Evolutionary conservation across 2,888 invertebrate genomes (phyloP), one percentile per base, ranked within the genome.

Genomic region (Tetranychus truncatus): DNA sequence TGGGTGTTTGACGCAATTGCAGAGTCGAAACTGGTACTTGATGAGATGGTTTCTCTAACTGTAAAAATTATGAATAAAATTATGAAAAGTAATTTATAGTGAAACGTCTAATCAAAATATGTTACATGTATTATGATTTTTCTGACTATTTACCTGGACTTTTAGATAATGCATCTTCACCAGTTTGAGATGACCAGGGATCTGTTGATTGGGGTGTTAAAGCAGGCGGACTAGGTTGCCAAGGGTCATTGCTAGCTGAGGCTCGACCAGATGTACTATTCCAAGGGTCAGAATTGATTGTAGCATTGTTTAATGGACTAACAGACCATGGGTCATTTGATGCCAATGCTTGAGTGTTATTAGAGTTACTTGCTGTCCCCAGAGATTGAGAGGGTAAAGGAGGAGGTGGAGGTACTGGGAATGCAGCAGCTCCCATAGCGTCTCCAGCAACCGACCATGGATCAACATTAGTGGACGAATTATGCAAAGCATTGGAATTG

Each of bases 401-500:
- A 11, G 69, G 69, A 11, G 69, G 69, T 9, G 34, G 20, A 20
- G 34, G 21, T 8, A 69, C 69, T 7, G 69, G 69, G 34, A 24
- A 20, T 20, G 21, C 69, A 69, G 69, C 69, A 15, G 24, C 73
- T n/a, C 73, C 73, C 18, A 73, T n/a, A 20, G 73, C 46, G 72
- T 72, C 45, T 20, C 65, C 66, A 8, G 73, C 85, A 73, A 83
- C 84, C 77, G 87, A 87, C 89, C 89, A 89, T 76, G 88, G 80
- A 76, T 80, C 80, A 55, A 24, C 55, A 45, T 73, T 55, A 20
- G 45, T n/a, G 55, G 76, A 75, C 55, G 55, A 55, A 55, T 55
- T 55, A 55, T 55, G 55, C 15, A 55, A 55, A 55, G 55, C 11
- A 44, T 72, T 76, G 24, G 77, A 74, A n/a, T 76, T 75, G 20